Percentiles rank a stretch among this genome's conserved stretches.
These are phyloP conservation scores for Xanthia icteritia DNA, from an alignment of 2,888 invertebrate species.

Conservation along the genomic window DNA sequence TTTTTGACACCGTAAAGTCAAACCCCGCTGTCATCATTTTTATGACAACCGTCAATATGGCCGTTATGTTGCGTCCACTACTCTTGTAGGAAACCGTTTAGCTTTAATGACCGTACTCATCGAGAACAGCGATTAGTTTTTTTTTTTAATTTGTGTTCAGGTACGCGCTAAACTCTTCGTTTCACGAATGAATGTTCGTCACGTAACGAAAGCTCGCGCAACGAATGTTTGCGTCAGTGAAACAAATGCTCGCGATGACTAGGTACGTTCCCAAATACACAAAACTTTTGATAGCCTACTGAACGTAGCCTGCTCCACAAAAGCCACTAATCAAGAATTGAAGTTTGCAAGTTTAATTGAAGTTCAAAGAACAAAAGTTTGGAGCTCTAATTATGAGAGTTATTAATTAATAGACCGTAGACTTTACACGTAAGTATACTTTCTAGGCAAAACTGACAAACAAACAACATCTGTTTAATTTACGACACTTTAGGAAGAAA, in stretches of 20 bases:
- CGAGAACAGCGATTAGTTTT: no score
- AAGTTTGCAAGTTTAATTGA: not conserved
- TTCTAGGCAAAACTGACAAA: slow-evolving; percentile 7
- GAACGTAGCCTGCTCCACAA: no score
- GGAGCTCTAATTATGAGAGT: not conserved
- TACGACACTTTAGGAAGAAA: not conserved
- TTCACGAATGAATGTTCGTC: no score
- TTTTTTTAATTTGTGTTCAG: no score
- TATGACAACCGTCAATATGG: no score
- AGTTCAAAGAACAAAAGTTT: slow-evolving; percentile 7
- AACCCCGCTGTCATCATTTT: no score
- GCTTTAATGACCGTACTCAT: no score
- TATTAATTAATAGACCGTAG: slow-evolving; percentile 1
- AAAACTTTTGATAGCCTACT: not conserved
- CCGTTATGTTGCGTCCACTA: no score
- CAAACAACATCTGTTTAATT: not conserved
- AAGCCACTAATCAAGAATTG: not conserved
- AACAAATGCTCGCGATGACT: not conserved
- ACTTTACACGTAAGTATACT: not conserved
- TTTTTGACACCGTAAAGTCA: no score
- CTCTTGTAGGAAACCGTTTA: no score
- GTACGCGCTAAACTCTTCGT: no score
- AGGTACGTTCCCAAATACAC: not conserved
- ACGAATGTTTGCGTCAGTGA: not conserved
- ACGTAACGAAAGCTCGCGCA: no score